Conservation (phyloP, 2,888 invertebrate species). For the Hirtodrosophila confusa region DNA sequence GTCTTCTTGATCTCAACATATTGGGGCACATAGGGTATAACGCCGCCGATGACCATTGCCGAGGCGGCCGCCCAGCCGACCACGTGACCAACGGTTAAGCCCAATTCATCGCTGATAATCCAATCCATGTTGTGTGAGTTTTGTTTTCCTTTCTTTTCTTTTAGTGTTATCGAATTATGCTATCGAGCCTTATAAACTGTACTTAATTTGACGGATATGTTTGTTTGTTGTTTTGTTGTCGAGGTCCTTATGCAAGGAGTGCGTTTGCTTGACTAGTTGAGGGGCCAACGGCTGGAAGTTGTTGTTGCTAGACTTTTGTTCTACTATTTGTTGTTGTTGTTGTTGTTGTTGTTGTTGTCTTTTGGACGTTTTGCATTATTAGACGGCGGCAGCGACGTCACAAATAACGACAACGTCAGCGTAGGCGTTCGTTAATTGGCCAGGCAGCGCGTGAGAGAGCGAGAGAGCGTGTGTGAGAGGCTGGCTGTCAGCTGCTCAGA, state of each 20-base stretch:
- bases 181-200: constrained; percentile 29
- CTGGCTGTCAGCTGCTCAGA: constrained; percentile 51
- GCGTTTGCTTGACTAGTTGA: constrained; percentile 60
- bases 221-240: constrained; percentile 25
- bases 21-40: constrained; percentile 98
- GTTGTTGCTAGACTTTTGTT: constrained; percentile 17
- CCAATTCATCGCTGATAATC: constrained; percentile 91
- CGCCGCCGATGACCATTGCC: constrained; percentile 97
- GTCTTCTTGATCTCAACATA: constrained; percentile 95
- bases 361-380: constrained; percentile 40
- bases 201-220: constrained; percentile 67
- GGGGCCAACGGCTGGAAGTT: constrained; percentile 64
- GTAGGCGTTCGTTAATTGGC: constrained; percentile 51
- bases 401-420: constrained; percentile 22
- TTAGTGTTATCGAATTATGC: constrained; percentile 14
- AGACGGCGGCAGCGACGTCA: constrained; percentile 20
- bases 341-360: constrained; percentile 15
- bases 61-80: constrained; percentile 92
- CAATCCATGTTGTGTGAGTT: constrained; percentile 87
- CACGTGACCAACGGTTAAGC: constrained; percentile 90
- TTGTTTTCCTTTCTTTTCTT: not conserved
- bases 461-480: not conserved
- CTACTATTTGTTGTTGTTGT: constrained; percentile 3
- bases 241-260: constrained; percentile 23
- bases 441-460: constrained; percentile 15